These are phyloP conservation scores for Perdita meconis DNA, from an alignment of 2,888 invertebrate species.

Conservation along the genomic window DNA sequence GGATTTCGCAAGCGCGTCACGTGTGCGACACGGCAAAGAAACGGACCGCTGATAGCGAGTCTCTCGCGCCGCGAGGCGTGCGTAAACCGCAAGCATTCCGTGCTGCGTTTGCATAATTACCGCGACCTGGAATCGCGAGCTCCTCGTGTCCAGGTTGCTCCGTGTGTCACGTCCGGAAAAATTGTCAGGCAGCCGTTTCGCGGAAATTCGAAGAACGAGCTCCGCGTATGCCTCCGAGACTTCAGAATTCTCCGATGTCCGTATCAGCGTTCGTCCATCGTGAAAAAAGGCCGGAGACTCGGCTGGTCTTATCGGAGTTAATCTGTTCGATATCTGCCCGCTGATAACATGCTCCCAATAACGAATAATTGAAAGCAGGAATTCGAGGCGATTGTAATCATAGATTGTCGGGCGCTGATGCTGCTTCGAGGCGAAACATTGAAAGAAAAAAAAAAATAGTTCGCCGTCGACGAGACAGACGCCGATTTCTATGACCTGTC, in stretches of 20 bases:
- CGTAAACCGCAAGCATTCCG: slow-evolving; percentile 14
- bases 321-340: slow-evolving; percentile 55
- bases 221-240: not conserved
- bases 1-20: slow-evolving; percentile 46
- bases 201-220: not conserved
- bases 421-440: not conserved
- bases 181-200: not conserved
- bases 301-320: slow-evolving; percentile 47
- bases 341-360: slow-evolving; percentile 56
- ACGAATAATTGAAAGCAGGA: slow-evolving; percentile 24
- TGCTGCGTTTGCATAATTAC: slow-evolving; percentile 32
- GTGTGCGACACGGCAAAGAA: slow-evolving; percentile 24
- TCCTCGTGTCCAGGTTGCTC: slow-evolving; percentile 1
- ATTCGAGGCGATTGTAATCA: not conserved
- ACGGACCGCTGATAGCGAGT: slow-evolving; percentile 24
- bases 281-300: slow-evolving; percentile 8
- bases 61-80: not conserved
- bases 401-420: not conserved
- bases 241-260: not conserved
- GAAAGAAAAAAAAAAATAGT: not conserved
- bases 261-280: slow-evolving; percentile 4
- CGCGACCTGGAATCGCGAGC: not conserved
- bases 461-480: too few species aligned
- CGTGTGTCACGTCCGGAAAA: not conserved
- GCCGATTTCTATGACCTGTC: not conserved